phyloP scores from a whole-genome alignment of 2,797 vertebrate genomes.

The Bufotes viridis region DNA sequence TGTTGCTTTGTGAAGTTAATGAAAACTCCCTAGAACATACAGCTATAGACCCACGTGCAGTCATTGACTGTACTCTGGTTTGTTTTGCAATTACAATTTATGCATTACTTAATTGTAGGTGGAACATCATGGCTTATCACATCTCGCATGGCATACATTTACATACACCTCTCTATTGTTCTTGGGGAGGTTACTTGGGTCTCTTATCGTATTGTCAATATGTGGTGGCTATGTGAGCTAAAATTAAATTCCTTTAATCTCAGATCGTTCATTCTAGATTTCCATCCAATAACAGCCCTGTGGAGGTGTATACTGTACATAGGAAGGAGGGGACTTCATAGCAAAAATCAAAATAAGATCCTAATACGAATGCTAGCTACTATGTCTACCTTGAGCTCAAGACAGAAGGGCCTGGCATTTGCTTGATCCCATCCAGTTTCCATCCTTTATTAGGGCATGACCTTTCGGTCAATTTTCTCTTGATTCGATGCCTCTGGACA shows the following conservation, averaged over 20 bases:
- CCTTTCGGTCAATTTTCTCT: background rate
- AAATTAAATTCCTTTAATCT: background rate
- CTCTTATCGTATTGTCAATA: background rate
- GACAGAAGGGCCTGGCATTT: background rate
- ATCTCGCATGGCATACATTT: background rate
- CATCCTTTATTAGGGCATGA: background rate
- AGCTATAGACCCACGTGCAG: conserved; percentile 31
- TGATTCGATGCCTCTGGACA: background rate
- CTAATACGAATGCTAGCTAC: background rate
- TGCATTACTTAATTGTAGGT: conserved; percentile 19
- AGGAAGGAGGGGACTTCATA: background rate
- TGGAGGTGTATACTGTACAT: background rate
- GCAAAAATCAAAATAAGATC: background rate
- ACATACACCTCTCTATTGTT: background rate
- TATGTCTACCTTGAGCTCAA: background rate
- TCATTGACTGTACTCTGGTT: background rate
- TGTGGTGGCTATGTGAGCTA: background rate
- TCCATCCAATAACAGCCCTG: background rate
- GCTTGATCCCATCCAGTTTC: background rate
- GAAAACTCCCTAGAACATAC: conserved; percentile 46
- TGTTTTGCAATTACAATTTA: conserved; percentile 33
- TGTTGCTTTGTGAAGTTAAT: conserved; percentile 17
- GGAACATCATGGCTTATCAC: background rate
- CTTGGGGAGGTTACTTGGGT: too few relatives aligned
- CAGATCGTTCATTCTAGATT: background rate